Evolutionary conservation across 2,888 invertebrate species (phyloP).

Genomic region (Eubasilissa splendida): DNA sequence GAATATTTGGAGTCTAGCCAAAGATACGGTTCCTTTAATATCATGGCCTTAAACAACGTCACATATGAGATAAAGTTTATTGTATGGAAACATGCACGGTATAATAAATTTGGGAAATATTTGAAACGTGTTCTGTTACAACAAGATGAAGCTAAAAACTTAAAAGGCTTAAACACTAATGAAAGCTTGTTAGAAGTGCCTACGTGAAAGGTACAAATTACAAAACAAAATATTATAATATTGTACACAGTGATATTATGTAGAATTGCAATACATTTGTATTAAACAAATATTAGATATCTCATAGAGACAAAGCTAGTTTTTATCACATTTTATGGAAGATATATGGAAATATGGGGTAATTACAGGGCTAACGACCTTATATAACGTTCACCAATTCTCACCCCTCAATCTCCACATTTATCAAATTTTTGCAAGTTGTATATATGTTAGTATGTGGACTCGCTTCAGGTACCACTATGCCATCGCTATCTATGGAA

Average conservation of each 20-base stretch:
- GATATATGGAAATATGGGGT: too few species aligned
- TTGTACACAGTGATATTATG: neutral
- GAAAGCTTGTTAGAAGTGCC: neutral
- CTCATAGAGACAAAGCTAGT: too few species aligned
- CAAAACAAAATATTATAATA: neutral
- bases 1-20: conserved; percentile 38
- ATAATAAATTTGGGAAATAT: neutral
- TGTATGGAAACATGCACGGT: conserved; percentile 2
- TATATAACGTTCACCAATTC: too few species aligned
- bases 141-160: neutral
- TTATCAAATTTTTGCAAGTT: too few species aligned
- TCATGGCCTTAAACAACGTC: conserved; percentile 18
- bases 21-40: conserved; percentile 43
- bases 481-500: too few species aligned
- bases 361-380: too few species aligned
- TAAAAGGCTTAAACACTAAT: neutral
- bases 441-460: too few species aligned
- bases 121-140: neutral
- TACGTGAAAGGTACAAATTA: neutral
- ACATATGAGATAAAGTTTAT: conserved; percentile 28
- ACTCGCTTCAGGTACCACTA: too few species aligned
- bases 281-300: too few species aligned
- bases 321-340: too few species aligned
- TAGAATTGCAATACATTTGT: neutral
- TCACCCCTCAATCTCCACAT: too few species aligned